Percentiles rank a stretch among this genome's conserved stretches.
Evolutionary conservation across 2,888 invertebrate genomes (phyloP).

Genomic region (Volucella inflata): DNA sequence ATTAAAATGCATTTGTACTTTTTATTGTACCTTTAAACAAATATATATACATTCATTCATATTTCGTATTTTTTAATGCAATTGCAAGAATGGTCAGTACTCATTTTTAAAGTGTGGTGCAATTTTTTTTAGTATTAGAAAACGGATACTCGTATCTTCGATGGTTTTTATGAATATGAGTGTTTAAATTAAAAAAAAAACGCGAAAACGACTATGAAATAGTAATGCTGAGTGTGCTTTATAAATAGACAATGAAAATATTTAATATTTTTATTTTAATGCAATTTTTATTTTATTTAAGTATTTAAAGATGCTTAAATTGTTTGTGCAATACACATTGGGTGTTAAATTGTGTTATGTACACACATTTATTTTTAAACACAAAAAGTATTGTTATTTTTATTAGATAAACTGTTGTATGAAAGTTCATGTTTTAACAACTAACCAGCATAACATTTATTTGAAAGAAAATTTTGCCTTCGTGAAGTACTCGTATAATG

Average conservation of each 20-base stretch:
- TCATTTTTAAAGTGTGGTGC: constrained; percentile 19
- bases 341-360: not conserved
- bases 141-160: not conserved
- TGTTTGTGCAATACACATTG: constrained; percentile 31
- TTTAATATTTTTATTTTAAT: constrained; percentile 20
- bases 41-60: not conserved
- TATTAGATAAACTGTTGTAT: not conserved
- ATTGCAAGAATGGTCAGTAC: constrained; percentile 7
- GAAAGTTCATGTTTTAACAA: no score
- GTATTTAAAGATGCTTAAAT: not conserved
- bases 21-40: constrained; percentile 15
- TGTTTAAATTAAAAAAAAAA: not conserved
- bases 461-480: no score
- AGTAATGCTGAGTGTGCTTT: constrained; percentile 53
- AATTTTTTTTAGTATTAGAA: constrained; percentile 5
- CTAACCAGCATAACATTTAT: no score
- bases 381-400: not conserved
- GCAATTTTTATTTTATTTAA: not conserved
- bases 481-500: no score
- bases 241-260: constrained; percentile 60
- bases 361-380: not conserved
- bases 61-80: constrained; percentile 2
- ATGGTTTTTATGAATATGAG: not conserved
- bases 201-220: constrained; percentile 1
- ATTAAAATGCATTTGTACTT: constrained; percentile 15